phyloP scores from a whole-genome alignment of 2,113 vertebrate species.

The Prolemur simus region DNA sequence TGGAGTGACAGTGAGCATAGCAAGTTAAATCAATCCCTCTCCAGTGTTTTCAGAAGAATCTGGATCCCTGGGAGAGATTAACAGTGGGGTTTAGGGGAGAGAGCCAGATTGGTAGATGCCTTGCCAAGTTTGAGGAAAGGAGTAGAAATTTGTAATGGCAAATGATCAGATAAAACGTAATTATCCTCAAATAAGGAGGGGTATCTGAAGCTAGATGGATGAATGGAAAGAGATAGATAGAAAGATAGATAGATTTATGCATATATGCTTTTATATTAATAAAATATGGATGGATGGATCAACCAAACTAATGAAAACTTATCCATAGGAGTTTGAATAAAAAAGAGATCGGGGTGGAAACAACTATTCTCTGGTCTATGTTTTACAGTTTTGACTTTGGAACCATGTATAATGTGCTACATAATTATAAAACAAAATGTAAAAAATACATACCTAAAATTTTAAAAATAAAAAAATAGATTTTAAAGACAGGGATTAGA shows the following conservation, averaged over 20 bases:
- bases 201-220: neutral
- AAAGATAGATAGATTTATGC: neutral
- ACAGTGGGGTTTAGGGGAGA: neutral
- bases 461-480: neutral
- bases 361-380: neutral
- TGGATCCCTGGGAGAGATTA: neutral
- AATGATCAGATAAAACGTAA: neutral
- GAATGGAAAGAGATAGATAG: neutral
- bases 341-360: neutral
- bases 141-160: neutral
- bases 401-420: neutral
- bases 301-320: neutral
- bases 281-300: neutral
- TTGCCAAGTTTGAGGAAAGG: neutral
- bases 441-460: neutral
- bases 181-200: neutral
- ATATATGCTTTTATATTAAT: no score
- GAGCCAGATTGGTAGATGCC: neutral
- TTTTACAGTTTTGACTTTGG: neutral
- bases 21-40: neutral
- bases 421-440: neutral
- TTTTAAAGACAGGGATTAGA: neutral
- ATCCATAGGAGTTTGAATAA: neutral
- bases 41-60: neutral
- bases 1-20: no score